A percentile compares a stretch with the other conserved stretches of the same genome.
These are phyloP conservation scores for Ferdinandea cuprea DNA, from an alignment of 2,888 invertebrate genomes.

Conservation along the genomic window DNA sequence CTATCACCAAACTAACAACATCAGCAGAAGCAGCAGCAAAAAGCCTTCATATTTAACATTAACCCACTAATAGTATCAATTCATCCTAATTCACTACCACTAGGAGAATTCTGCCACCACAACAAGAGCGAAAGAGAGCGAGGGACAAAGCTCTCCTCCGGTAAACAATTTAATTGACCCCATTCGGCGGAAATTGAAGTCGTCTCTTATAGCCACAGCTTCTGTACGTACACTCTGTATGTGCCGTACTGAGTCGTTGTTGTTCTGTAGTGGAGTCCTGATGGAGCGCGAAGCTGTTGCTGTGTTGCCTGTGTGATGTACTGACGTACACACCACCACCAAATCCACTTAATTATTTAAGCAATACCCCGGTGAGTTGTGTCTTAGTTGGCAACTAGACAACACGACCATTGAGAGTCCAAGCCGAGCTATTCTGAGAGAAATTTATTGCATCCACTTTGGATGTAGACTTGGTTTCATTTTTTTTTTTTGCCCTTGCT, in stretches of 20 bases:
- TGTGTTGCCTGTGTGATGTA: slow-evolving; percentile 37
- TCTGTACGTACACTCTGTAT: slow-evolving; percentile 32
- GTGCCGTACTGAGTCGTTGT: slow-evolving; percentile 9
- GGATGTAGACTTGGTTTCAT: slow-evolving; percentile 23
- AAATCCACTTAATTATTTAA: slow-evolving; percentile 72
- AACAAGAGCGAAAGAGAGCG: slow-evolving; percentile 20
- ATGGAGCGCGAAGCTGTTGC: slow-evolving; percentile 10
- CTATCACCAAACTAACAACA: slow-evolving; percentile 24
- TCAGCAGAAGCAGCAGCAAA: slow-evolving; percentile 30
- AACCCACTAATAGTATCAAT: slow-evolving; percentile 72
- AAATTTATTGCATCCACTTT: slow-evolving; percentile 65
- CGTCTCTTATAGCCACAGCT: slow-evolving; percentile 38
- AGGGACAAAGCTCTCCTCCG: slow-evolving; percentile 12
- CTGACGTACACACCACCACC: slow-evolving; percentile 50
- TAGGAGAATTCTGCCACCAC: slow-evolving; percentile 8
- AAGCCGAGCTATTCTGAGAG: slow-evolving; percentile 32
- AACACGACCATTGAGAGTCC: no score
- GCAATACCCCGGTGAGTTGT: slow-evolving; percentile 68
- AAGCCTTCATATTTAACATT: slow-evolving; percentile 74
- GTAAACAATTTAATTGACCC: slow-evolving; percentile 74
- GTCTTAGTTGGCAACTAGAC: slow-evolving; percentile 68
- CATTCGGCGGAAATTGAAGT: slow-evolving; percentile 62
- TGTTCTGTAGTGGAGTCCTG: slow-evolving; percentile 3
- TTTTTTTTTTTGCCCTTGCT: background rate
- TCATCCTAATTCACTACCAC: slow-evolving; percentile 55